Evolutionary conservation across 2,113 vertebrate genomes (phyloP).

Genomic region (Vidua macroura): DNA sequence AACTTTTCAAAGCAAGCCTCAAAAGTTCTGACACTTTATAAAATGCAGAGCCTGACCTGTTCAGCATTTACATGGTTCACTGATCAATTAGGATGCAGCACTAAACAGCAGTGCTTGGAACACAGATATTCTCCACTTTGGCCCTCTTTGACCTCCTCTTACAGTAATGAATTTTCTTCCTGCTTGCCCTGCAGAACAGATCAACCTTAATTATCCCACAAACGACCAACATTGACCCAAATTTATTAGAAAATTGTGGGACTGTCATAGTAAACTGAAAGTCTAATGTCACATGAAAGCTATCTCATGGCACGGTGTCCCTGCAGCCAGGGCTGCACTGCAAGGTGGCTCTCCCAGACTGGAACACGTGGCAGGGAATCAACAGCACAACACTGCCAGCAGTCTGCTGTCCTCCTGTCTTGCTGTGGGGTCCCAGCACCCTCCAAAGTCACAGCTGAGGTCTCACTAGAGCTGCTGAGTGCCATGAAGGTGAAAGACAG

Average conservation of each 20-base stretch:
- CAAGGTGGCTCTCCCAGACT: not conserved
- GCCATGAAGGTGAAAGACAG: not conserved
- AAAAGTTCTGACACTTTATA: conserved; percentile 22
- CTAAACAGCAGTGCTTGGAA: conserved; percentile 6
- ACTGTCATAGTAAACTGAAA: not conserved
- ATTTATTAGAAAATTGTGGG: conserved; percentile 58
- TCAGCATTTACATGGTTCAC: conserved; percentile 35
- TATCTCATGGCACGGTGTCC: not conserved
- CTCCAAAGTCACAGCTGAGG: not conserved
- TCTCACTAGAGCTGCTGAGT: not conserved
- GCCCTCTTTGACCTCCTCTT: not conserved
- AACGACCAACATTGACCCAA: conserved; percentile 20
- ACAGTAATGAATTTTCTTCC: conserved; percentile 28
- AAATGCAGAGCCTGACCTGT: conserved; percentile 42
- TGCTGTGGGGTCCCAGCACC: not conserved
- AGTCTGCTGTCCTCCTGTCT: not conserved
- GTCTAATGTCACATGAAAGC: not conserved
- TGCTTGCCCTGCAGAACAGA: conserved; percentile 13
- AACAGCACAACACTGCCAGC: accelerated
- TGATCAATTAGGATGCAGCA: conserved; percentile 46
- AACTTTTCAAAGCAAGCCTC: conserved; percentile 33
- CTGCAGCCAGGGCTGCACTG: not conserved
- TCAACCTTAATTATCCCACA: conserved; percentile 34
- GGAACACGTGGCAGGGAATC: accelerated
- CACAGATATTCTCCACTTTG: not conserved